Conservation (phyloP, 2,113 vertebrate species). For the Herpetotheres cachinnans region DNA sequence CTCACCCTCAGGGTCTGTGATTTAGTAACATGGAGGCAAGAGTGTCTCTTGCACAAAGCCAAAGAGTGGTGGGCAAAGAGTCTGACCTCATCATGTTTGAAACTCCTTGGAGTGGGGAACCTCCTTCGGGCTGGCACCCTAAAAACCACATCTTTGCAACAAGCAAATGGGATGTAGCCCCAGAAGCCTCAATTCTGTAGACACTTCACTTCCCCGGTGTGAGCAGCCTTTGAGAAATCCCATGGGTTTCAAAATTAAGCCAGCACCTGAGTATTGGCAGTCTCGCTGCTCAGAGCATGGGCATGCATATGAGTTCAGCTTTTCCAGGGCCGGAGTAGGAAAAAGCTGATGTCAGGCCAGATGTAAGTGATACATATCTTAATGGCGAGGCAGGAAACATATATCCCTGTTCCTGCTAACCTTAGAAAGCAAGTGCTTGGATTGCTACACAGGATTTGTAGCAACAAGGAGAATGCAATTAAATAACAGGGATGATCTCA, state of each 20-base stretch:
- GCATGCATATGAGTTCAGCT: not conserved
- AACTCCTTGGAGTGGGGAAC: not conserved
- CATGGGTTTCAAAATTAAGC: not conserved
- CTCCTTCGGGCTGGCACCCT: not conserved
- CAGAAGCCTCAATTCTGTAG: not conserved
- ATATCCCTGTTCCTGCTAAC: not conserved
- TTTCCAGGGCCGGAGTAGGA: not conserved
- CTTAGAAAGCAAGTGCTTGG: slow-evolving; percentile 53
- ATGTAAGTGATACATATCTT: not conserved
- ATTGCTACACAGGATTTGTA: slow-evolving; percentile 52
- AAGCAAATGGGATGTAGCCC: not conserved
- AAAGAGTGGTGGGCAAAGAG: not conserved
- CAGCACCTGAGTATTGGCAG: not conserved
- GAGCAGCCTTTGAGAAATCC: not conserved
- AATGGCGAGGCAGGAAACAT: not conserved
- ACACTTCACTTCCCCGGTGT: not conserved
- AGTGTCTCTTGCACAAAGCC: not conserved
- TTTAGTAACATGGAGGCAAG: not conserved
- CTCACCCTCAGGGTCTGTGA: not conserved
- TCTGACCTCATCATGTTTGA: not conserved
- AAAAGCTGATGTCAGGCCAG: slow-evolving; percentile 40
- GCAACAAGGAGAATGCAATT: slow-evolving; percentile 50
- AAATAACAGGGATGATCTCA: slow-evolving; percentile 53
- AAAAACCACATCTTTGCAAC: not conserved
- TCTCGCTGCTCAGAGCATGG: not conserved